Evolutionary conservation across 1,140 invertebrate genomes (phyloP).

Genomic region (Neoseiulus cucumeris): DNA sequence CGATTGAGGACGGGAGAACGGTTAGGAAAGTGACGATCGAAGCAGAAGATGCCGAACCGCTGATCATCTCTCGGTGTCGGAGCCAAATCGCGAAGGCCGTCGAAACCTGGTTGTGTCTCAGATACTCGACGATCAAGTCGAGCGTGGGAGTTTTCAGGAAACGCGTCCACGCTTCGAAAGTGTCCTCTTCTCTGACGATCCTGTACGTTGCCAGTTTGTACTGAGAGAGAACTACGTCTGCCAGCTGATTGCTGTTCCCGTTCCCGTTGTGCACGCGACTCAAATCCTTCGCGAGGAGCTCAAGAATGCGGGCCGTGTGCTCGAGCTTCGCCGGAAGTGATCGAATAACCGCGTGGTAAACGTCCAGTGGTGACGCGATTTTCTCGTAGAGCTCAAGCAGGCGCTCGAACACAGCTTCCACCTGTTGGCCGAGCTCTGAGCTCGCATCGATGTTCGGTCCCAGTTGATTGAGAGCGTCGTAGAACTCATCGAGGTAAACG

Average conservation of each 20-base stretch:
- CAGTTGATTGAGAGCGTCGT: background rate
- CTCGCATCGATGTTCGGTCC: background rate
- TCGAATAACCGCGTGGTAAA: background rate
- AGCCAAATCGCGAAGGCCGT: background rate
- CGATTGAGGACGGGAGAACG: background rate
- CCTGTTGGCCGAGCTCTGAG: background rate
- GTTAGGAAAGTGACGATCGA: background rate
- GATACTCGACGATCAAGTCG: background rate
- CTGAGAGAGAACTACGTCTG: slow-evolving; percentile 1
- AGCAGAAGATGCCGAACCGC: background rate
- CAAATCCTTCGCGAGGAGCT: background rate
- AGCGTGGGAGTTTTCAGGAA: background rate
- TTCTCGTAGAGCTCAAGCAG: background rate
- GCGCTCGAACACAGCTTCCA: background rate
- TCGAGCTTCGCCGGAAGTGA: background rate
- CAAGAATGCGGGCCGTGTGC: background rate
- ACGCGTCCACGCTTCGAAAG: background rate
- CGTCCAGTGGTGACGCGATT: background rate
- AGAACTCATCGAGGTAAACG: background rate
- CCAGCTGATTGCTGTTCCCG: background rate
- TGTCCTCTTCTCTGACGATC: background rate
- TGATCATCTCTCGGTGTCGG: background rate
- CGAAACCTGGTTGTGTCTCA: background rate
- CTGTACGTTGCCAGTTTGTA: background rate
- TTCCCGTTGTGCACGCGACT: background rate